A percentile compares a stretch with the other conserved stretches of the same genome.
These are phyloP conservation scores for Dimorphilus gyrociliatus DNA, from an alignment of 2,888 invertebrate species.

Conservation along the genomic window DNA sequence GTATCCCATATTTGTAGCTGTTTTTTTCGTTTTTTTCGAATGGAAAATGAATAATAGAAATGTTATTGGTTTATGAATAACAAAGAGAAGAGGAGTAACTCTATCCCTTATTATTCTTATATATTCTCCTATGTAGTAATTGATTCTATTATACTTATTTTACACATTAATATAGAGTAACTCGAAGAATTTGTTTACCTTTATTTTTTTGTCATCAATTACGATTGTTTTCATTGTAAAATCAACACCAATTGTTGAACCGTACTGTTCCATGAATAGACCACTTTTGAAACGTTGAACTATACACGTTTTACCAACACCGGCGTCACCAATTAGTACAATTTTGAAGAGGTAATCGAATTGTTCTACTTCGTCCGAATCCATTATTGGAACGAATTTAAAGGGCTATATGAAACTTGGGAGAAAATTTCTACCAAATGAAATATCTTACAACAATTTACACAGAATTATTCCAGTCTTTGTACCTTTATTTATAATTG, in stretches of 20 bases:
- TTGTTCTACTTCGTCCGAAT: constrained; percentile 38
- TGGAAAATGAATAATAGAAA: constrained; percentile 7
- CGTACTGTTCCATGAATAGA: constrained; percentile 75
- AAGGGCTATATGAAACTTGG: too few species aligned
- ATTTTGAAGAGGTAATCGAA: constrained; percentile 92
- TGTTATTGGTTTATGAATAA: neutral
- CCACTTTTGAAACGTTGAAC: constrained; percentile 90
- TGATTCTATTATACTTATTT: too few species aligned
- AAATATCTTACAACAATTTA: too few species aligned
- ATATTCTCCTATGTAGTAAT: too few species aligned
- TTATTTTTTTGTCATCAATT: constrained; percentile 81
- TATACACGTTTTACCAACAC: constrained; percentile 66
- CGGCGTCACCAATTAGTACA: constrained; percentile 59
- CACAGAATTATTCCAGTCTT: too few species aligned
- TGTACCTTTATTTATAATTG: too few species aligned
- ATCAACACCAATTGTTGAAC: constrained; percentile 91
- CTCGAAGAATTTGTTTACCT: too few species aligned
- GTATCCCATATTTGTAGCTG: constrained; percentile 93
- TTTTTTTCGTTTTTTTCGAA: too few species aligned
- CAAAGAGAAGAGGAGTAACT: neutral
- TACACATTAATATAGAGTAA: too few species aligned
- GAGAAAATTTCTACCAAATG: too few species aligned
- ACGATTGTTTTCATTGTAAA: constrained; percentile 94
- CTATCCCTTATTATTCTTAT: neutral
- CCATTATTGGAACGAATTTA: too few species aligned